Conservation (phyloP, 1,140 invertebrate species). For the Apis laboriosa region DNA sequence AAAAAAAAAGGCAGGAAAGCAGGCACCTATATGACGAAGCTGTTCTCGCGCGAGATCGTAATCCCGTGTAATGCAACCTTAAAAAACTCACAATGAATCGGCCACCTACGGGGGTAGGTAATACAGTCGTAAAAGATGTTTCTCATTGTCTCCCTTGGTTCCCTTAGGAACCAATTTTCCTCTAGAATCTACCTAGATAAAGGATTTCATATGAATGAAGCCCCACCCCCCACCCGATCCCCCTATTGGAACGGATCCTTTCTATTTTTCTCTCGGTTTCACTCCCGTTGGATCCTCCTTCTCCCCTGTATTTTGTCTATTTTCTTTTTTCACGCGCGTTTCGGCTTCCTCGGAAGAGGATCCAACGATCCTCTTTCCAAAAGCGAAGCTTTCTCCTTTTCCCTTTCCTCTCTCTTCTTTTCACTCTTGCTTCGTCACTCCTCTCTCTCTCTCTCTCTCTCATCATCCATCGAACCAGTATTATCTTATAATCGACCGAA, state of each 20-base stretch:
- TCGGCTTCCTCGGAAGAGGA: constrained; percentile 33
- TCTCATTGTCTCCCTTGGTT: constrained; percentile 59
- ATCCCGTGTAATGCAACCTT: constrained; percentile 59
- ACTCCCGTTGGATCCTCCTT: background rate
- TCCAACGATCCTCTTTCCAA: constrained; percentile 42
- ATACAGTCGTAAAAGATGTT: constrained; percentile 53
- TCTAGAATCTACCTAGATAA: constrained; percentile 53
- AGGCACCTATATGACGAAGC: constrained; percentile 54
- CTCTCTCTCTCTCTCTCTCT: constrained; percentile 32
- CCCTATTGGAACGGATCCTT: background rate
- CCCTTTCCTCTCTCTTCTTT: constrained; percentile 22
- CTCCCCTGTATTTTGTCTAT: constrained; percentile 3
- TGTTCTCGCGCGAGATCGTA: constrained; percentile 45
- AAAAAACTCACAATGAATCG: constrained; percentile 55
- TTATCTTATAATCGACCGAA: constrained; percentile 67
- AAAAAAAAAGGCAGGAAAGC: constrained; percentile 38
- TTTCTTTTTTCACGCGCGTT: constrained; percentile 42
- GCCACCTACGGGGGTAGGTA: constrained; percentile 52
- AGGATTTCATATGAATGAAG: constrained; percentile 71
- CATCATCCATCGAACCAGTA: constrained; percentile 45
- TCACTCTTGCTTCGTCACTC: background rate
- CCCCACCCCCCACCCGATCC: constrained; percentile 20
- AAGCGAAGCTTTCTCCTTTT: constrained; percentile 44
- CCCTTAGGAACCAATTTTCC: constrained; percentile 70
- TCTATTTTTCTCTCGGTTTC: constrained; percentile 48